Conservation (phyloP, 30 jellyfish, hydroid and myxozoan species). For the Cassiopea xamachana region DNA sequence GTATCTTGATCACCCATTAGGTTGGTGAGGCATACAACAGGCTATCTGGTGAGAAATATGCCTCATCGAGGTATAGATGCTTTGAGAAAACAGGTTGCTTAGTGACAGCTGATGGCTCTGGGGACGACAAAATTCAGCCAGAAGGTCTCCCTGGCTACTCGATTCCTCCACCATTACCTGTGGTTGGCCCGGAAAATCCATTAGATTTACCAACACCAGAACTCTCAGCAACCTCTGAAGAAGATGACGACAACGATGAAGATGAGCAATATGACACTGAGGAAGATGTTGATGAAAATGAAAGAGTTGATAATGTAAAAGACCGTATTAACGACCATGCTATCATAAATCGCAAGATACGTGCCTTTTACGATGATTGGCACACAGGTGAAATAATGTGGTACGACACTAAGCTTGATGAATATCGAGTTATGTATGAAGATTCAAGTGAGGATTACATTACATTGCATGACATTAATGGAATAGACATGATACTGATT, state of each 20-base stretch:
- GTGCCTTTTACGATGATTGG: constrained; percentile 13
- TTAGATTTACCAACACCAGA: constrained; percentile 56
- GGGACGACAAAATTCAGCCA: constrained; percentile 35
- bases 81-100: constrained; percentile 66
- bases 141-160: constrained; percentile 64
- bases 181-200: constrained; percentile 50
- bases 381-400: constrained; percentile 19
- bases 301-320: constrained; percentile 48
- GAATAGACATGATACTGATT: constrained; percentile 46
- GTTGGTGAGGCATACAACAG: constrained; percentile 48
- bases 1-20: constrained; percentile 59
- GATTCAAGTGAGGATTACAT: constrained; percentile 42
- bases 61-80: constrained; percentile 1
- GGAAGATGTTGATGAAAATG: constrained; percentile 41
- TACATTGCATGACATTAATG: constrained; percentile 34
- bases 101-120: constrained; percentile 66
- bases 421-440: constrained; percentile 31
- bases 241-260: constrained; percentile 21
- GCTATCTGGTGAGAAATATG: constrained; percentile 26
- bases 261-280: constrained; percentile 39
- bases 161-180: constrained; percentile 64
- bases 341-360: constrained; percentile 44
- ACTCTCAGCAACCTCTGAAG: constrained; percentile 24
- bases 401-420: constrained; percentile 46
- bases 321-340: constrained; percentile 50